A percentile compares a stretch with the other conserved stretches of the same genome.
phyloP scores from a whole-genome alignment of 2,113 vertebrate species.

The Lepisosteus oculatus region DNA sequence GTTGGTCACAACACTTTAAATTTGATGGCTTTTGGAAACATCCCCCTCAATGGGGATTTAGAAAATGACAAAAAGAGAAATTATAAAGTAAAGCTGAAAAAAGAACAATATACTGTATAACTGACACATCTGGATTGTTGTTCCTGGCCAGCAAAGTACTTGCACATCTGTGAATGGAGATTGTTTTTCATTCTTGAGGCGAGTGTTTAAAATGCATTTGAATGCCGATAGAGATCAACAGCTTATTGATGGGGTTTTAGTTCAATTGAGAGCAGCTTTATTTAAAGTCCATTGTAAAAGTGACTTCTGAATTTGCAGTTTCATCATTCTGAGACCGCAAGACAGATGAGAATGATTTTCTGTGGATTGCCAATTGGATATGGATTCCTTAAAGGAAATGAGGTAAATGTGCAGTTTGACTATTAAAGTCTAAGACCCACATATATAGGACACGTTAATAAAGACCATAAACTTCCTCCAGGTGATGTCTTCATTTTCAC shows the following conservation, averaged over 20 bases:
- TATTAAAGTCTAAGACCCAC: not conserved
- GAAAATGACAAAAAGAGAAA: too few species aligned
- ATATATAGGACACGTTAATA: constrained; percentile 3
- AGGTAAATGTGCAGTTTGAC: not conserved
- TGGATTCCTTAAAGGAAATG: constrained; percentile 24
- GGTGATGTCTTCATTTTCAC: constrained; percentile 21
- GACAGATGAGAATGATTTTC: constrained; percentile 40
- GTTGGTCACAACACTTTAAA: too few species aligned
- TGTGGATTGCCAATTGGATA: constrained; percentile 30
- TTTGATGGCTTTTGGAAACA: too few species aligned
- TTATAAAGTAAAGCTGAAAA: too few species aligned
- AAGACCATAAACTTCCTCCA: constrained; percentile 19
- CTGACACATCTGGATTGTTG: not conserved
- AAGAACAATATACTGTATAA: too few species aligned
- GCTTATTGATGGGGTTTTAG: constrained; percentile 37
- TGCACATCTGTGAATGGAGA: constrained; percentile 18
- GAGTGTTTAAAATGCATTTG: constrained; percentile 27
- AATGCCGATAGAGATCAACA: constrained; percentile 24
- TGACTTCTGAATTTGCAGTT: constrained; percentile 25
- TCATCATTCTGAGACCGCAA: constrained; percentile 23
- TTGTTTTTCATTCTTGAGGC: constrained; percentile 31
- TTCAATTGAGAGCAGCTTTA: constrained; percentile 32
- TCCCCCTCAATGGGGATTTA: too few species aligned
- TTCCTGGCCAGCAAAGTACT: not conserved
- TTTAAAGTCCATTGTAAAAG: constrained; percentile 31